Evolutionary conservation across 1,140 invertebrate species (phyloP).

Genomic region (Zaprionus inermis): DNA sequence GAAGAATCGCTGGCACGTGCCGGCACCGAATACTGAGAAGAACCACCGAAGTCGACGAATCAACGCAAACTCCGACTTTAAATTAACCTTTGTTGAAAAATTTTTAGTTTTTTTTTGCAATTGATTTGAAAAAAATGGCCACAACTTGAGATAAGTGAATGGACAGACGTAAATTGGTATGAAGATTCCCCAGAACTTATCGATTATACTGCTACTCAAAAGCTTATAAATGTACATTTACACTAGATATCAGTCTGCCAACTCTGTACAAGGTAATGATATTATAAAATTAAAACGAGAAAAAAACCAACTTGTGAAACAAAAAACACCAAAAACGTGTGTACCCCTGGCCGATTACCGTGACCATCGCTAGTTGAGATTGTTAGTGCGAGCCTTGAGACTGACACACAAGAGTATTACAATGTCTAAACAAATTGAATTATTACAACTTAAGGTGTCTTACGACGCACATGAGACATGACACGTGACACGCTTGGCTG

Average conservation of each 20-base stretch:
- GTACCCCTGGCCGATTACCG: too few species aligned
- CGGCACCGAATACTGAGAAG: not conserved
- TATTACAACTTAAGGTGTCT: not conserved
- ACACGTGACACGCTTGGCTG: constrained; percentile 36
- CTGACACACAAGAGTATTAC: too few species aligned
- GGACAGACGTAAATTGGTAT: too few species aligned
- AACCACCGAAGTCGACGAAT: not conserved
- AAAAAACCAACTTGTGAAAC: too few species aligned
- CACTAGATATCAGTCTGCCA: too few species aligned
- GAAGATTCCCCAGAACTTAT: not conserved
- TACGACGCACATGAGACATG: not conserved
- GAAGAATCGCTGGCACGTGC: constrained; percentile 63
- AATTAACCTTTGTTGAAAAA: constrained; percentile 13
- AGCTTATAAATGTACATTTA: too few species aligned
- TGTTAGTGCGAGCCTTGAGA: too few species aligned
- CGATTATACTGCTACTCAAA: too few species aligned
- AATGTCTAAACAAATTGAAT: not conserved
- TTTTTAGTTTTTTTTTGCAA: not conserved
- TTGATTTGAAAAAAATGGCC: not conserved
- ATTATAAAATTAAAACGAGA: too few species aligned
- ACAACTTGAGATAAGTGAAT: not conserved
- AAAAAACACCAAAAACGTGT: too few species aligned
- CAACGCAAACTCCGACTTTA: constrained; percentile 1
- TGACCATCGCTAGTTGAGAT: too few species aligned
- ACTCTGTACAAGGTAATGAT: too few species aligned